Evolutionary conservation across 1,140 invertebrate genomes (phyloP).

Genomic region (Tyrophagus putrescentiae): DNA sequence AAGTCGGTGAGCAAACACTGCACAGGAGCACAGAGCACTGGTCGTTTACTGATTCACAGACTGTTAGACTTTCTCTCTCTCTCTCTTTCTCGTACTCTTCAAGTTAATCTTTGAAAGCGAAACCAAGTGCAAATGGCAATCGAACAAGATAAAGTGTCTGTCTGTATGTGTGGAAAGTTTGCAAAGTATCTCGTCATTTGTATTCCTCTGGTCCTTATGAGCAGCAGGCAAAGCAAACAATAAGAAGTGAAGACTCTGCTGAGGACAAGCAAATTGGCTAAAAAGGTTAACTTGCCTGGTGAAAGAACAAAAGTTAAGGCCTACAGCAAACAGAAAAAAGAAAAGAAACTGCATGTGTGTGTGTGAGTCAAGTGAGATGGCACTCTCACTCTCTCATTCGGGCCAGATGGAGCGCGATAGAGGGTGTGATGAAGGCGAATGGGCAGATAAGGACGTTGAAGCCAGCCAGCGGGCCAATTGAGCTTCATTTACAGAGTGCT

Average conservation of each 20-base stretch:
- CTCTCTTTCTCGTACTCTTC: neutral
- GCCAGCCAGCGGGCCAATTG: neutral
- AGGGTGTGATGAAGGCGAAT: neutral
- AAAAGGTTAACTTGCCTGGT: constrained; percentile 6
- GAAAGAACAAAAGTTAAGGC: constrained; percentile 10
- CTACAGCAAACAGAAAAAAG: neutral
- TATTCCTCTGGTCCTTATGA: neutral
- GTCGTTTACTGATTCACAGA: neutral
- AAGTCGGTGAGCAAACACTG: neutral
- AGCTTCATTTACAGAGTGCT: neutral
- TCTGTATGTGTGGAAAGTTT: too few species aligned
- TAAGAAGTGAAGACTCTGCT: neutral
- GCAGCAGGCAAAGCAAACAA: neutral
- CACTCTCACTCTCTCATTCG: neutral
- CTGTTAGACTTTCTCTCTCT: constrained; percentile 5
- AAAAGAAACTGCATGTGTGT: too few species aligned
- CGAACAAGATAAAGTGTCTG: constrained; percentile 12
- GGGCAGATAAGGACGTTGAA: too few species aligned
- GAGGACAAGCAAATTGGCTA: neutral
- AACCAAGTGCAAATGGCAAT: neutral
- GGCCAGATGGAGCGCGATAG: neutral
- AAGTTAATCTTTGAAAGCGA: neutral
- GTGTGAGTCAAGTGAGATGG: too few species aligned
- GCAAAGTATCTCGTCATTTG: constrained; percentile 6
- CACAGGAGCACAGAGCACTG: neutral